Evolutionary conservation across 2,113 vertebrate species (phyloP), one percentile per base, ranked within the genome.

Genomic region (Tragelaphus scriptus): DNA sequence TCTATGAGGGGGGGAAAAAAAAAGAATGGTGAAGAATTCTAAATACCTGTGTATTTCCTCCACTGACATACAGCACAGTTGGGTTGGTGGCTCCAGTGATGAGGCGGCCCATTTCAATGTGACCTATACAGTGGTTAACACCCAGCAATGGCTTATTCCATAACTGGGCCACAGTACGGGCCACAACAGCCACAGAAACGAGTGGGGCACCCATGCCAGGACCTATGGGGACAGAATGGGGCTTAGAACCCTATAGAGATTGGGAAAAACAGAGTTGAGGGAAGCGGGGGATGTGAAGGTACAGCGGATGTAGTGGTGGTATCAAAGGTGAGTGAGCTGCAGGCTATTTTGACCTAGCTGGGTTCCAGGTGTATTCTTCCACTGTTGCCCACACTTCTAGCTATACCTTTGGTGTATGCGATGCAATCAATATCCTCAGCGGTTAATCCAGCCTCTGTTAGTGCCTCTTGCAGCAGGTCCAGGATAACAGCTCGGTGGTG

Each of bases 31-130:
- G 51, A 19, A 58, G 10, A 81, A n/a, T 14, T 47, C n/a, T 32
- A 88, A 97, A 36, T 91, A 99, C 99, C 99, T 99, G 99, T 7
- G 99, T 99, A 98, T 99, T 99, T 32, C 99, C 99, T 68, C 99
- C 99, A 1, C 99, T 99, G 71, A 99, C 99, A 49, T 99, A 99
- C 21, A 99, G 98, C 79, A 99, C 99, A 0, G 99, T 99, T 30
- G 99, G 99, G 98, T 99, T 99, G 94, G 96, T 94, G 58, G 99
- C 99, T 75, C 98, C 98, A 5, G 99, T 99, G 98, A 99, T 98
- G 90, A 99, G 99, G 9, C 99, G 98, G 59, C 99, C 99, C 99
- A 99, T 99, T 95, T 99, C 99, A 53, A 99, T 99, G 98, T 99
- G 99, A 12, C 99, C 99, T 2, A 99, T 99, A 49, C 99, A 99